phyloP scores from a whole-genome alignment of 1,140 invertebrate species.

The Calycopis cecrops region DNA sequence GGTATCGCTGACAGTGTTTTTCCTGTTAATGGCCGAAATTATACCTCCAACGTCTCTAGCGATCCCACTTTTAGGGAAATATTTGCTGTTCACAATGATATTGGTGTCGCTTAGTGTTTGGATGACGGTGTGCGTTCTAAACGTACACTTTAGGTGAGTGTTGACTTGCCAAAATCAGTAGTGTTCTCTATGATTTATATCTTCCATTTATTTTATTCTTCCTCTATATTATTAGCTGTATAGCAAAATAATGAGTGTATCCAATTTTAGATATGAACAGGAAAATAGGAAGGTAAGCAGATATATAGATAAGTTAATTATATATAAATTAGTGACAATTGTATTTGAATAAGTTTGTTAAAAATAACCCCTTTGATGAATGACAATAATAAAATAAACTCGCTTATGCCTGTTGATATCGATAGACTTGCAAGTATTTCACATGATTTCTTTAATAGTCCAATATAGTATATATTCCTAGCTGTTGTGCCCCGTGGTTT shows the following conservation, averaged over 20 bases:
- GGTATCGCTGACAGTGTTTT: conserved; percentile 98
- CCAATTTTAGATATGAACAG: too few relatives aligned
- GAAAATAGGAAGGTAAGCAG: too few relatives aligned
- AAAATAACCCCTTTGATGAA: too few relatives aligned
- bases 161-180: conserved; percentile 16
- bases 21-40: conserved; percentile 96
- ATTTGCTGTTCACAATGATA: conserved; percentile 98
- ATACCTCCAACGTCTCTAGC: conserved; percentile 98
- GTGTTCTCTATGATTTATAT: neutral
- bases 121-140: conserved; percentile 97
- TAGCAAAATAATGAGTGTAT: neutral
- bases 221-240: neutral
- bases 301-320: too few relatives aligned
- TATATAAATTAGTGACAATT: too few relatives aligned
- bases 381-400: too few relatives aligned
- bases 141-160: conserved; percentile 96
- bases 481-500: too few relatives aligned
- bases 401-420: too few relatives aligned
- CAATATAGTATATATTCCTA: too few relatives aligned
- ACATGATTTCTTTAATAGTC: too few relatives aligned
- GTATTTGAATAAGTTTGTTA: too few relatives aligned
- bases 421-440: too few relatives aligned
- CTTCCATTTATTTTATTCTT: conserved; percentile 9
- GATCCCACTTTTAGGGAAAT: conserved; percentile 97
- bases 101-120: conserved; percentile 97